Conservation (phyloP, 2,888 invertebrate species). For the Eupeodes luniger region DNA sequence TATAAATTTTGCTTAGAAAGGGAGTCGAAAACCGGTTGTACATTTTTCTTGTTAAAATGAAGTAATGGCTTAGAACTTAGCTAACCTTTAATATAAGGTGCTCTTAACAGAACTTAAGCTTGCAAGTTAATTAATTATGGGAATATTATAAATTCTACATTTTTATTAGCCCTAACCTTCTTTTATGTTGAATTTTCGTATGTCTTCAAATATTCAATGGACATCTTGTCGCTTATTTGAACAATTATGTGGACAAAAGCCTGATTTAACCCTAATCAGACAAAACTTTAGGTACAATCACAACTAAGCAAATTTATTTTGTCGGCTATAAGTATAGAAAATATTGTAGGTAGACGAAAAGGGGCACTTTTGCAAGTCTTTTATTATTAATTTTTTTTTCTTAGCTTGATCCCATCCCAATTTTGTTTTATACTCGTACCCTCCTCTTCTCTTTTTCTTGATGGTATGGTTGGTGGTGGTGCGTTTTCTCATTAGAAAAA, state of each 20-base stretch:
- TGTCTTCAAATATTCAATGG: conserved; percentile 10
- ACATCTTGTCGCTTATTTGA: not conserved
- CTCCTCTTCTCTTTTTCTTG: conserved; percentile 9
- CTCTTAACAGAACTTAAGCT: not conserved
- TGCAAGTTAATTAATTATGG: not conserved
- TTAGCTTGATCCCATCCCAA: not conserved
- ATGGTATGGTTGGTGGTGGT: not conserved
- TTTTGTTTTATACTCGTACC: conserved; percentile 1
- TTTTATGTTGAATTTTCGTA: conserved; percentile 13
- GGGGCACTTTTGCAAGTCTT: conserved; percentile 11
- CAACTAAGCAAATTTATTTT: conserved; percentile 40
- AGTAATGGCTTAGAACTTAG: too few species aligned
- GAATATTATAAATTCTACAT: not conserved
- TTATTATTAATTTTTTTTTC: conserved; percentile 46
- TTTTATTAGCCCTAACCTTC: not conserved
- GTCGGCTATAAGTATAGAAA: not conserved
- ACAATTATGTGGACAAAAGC: conserved; percentile 8
- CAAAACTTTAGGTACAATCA: conserved; percentile 20
- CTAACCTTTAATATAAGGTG: too few species aligned
- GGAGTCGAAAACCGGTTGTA: too few species aligned
- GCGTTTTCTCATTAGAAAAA: conserved; percentile 47
- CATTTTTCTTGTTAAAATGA: too few species aligned
- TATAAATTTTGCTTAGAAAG: too few species aligned
- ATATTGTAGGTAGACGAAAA: not conserved
- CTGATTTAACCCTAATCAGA: conserved; percentile 20